These are phyloP conservation scores for Chaetophractus vellerosus DNA, from an alignment of 2,797 vertebrate genomes.

Conservation along the genomic window DNA sequence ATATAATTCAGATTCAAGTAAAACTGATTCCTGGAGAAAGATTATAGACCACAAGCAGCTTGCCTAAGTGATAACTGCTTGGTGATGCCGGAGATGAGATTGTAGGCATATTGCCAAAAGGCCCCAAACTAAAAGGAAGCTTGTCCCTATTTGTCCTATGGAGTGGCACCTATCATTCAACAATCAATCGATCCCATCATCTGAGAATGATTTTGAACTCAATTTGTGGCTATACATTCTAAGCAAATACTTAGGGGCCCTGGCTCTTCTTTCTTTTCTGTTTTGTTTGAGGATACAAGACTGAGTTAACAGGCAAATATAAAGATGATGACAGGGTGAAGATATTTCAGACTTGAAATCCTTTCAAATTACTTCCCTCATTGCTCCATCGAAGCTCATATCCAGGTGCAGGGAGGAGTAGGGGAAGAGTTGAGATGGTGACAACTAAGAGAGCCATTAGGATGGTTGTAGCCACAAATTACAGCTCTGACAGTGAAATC, in stretches of 20 bases:
- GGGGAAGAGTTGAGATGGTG: background rate
- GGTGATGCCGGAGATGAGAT: background rate
- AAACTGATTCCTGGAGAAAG: constrained; percentile 55
- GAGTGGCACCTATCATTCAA: background rate
- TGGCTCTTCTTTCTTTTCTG: background rate
- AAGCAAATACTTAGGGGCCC: background rate
- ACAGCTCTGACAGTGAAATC: background rate
- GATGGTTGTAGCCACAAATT: background rate
- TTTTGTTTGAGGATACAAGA: background rate
- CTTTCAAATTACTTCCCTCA: background rate
- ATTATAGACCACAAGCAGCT: background rate
- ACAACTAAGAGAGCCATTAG: background rate
- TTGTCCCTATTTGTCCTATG: background rate
- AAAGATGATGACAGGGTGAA: background rate
- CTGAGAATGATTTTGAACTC: constrained; percentile 43
- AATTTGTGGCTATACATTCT: background rate
- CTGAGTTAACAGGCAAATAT: background rate
- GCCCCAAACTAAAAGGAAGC: background rate
- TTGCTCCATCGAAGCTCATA: background rate
- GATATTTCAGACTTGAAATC: background rate
- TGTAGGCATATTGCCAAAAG: background rate
- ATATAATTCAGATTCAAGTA: constrained; percentile 72
- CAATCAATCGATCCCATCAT: background rate
- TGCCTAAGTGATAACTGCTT: background rate
- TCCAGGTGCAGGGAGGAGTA: background rate